Evolutionary conservation across 2,888 invertebrate genomes (phyloP).

Genomic region (Stictocephala bisonia): DNA sequence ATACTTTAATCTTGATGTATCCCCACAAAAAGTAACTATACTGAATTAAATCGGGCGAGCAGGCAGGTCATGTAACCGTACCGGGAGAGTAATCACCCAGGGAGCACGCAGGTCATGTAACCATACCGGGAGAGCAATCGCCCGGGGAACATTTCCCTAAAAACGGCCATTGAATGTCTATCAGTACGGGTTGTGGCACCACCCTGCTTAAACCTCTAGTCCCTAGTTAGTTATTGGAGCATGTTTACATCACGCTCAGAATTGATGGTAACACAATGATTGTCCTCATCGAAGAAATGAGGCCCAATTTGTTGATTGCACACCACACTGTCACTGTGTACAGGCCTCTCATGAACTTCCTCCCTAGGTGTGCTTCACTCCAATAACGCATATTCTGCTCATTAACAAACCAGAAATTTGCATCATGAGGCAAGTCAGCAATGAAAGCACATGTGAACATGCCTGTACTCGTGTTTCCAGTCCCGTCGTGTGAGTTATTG

Average conservation of each 20-base stretch:
- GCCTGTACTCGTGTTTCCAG: too few relatives aligned
- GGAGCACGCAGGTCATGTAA: too few relatives aligned
- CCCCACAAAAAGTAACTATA: too few relatives aligned
- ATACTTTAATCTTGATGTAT: neutral
- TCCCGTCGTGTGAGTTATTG: neutral
- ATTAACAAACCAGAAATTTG: slow-evolving; percentile 1
- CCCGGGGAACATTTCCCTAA: too few relatives aligned
- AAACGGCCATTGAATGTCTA: too few relatives aligned
- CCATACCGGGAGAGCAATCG: too few relatives aligned
- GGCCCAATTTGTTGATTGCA: too few relatives aligned
- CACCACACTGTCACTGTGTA: neutral
- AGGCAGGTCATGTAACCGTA: too few relatives aligned
- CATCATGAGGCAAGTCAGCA: slow-evolving; percentile 7
- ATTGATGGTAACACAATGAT: neutral
- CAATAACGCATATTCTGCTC: slow-evolving; percentile 12
- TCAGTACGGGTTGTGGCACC: neutral
- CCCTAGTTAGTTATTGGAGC: slow-evolving; percentile 4
- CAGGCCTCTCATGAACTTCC: neutral
- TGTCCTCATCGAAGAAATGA: too few relatives aligned
- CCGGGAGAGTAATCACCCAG: too few relatives aligned
- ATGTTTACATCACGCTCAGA: slow-evolving; percentile 1
- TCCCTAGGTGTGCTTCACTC: neutral
- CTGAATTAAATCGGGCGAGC: neutral
- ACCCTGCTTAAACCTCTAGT: slow-evolving; percentile 10
- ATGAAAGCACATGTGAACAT: slow-evolving; percentile 9